These are phyloP conservation scores for Palaemon carinicauda DNA, from an alignment of 1,140 invertebrate genomes.

Conservation along the genomic window DNA sequence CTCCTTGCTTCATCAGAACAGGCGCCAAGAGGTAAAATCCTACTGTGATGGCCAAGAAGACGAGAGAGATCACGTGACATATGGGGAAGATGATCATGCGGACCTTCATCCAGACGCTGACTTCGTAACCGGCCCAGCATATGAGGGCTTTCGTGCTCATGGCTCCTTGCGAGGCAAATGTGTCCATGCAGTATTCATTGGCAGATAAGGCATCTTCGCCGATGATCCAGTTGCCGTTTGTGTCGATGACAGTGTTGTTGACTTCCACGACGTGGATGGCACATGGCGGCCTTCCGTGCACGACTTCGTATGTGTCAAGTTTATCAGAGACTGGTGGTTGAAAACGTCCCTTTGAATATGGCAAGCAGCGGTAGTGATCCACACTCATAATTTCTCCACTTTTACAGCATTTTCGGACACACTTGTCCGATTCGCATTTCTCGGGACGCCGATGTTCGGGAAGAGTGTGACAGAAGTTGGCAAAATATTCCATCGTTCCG, in stretches of 20 bases:
- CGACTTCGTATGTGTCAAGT: not conserved
- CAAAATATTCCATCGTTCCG: not conserved
- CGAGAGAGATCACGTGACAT: not conserved
- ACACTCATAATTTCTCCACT: constrained; percentile 3
- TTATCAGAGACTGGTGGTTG: not conserved
- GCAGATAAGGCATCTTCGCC: not conserved
- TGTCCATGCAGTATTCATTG: constrained; percentile 25
- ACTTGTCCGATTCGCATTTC: not conserved
- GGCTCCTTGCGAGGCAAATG: not conserved
- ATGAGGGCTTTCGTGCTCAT: not conserved
- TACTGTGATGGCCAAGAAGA: constrained; percentile 17
- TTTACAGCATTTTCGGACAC: constrained; percentile 31
- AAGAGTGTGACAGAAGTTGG: constrained; percentile 11
- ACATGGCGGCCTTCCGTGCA: not conserved
- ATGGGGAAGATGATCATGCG: not conserved
- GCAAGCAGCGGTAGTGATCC: not conserved
- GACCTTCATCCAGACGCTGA: not conserved
- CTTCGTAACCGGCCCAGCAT: not conserved
- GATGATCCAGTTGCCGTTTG: not conserved
- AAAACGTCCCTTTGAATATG: not conserved
- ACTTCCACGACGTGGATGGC: not conserved
- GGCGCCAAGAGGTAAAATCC: constrained; percentile 18
- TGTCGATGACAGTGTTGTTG: not conserved
- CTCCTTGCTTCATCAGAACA: not conserved
- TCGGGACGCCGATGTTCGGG: not conserved